Conservation (phyloP, 37 sponge, comb jelly and placozoan species). For the Spongilla lacustris region DNA sequence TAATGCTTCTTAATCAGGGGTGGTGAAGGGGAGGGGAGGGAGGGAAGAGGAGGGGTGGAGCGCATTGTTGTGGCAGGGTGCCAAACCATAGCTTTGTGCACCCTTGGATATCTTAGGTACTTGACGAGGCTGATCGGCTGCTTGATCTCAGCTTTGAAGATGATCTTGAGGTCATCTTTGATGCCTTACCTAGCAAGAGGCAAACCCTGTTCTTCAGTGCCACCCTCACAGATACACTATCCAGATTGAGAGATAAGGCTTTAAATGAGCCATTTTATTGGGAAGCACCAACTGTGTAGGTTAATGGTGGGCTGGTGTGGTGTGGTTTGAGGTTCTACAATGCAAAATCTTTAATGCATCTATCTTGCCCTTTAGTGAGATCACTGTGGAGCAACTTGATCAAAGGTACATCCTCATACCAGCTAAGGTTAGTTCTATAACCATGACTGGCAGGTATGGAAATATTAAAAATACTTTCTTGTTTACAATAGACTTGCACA, state of each 20-base stretch:
- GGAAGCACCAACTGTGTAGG: constrained; percentile 71
- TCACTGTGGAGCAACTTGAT: constrained; percentile 83
- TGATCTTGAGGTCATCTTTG: constrained; percentile 85
- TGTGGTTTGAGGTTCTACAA: neutral
- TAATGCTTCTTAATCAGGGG: too few relatives aligned
- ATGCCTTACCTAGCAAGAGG: constrained; percentile 73
- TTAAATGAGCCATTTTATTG: constrained; percentile 72
- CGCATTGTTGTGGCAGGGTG: neutral
- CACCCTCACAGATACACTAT: constrained; percentile 86
- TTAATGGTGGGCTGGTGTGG: neutral
- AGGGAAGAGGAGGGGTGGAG: too few relatives aligned
- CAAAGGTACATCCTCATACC: constrained; percentile 88
- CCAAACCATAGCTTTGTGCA: neutral
- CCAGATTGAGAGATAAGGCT: constrained; percentile 68
- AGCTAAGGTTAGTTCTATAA: constrained; percentile 59
- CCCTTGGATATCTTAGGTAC: constrained; percentile 62
- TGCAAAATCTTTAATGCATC: neutral
- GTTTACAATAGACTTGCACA: too few relatives aligned
- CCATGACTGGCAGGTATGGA: too few relatives aligned
- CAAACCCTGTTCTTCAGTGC: constrained; percentile 99
- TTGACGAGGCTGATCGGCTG: constrained; percentile 97
- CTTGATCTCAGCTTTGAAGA: constrained; percentile 85
- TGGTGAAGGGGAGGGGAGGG: too few relatives aligned
- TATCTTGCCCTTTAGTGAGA: constrained; percentile 45
- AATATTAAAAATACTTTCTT: too few relatives aligned